Conservation (phyloP, 1,140 invertebrate genomes). For the Semibalanus balanoides region DNA sequence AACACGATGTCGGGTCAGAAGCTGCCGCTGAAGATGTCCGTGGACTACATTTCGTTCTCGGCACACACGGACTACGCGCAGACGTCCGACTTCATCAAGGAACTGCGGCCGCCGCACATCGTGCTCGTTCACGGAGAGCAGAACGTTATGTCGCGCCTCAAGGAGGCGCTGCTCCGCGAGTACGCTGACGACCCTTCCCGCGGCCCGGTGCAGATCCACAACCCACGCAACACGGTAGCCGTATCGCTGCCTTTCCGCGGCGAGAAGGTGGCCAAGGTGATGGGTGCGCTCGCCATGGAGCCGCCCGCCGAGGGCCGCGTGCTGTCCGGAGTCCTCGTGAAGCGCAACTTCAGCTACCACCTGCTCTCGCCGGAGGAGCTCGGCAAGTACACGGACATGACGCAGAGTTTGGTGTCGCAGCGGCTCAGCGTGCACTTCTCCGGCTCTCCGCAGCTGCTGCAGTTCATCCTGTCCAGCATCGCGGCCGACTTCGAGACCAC, state of each 20-base stretch:
- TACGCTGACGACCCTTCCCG: conserved; percentile 66
- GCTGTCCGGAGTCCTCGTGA: conserved; percentile 86
- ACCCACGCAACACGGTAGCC: conserved; percentile 86
- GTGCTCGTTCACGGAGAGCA: conserved; percentile 96
- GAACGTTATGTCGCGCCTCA: conserved; percentile 94
- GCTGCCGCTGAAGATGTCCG: conserved; percentile 88
- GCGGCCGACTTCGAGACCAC: conserved; percentile 61
- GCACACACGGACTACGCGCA: conserved; percentile 99
- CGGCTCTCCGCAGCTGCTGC: conserved; percentile 59
- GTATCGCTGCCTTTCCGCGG: conserved; percentile 89
- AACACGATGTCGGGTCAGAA: conserved; percentile 89
- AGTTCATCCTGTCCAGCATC: conserved; percentile 66
- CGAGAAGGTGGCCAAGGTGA: conserved; percentile 94
- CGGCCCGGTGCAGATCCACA: conserved; percentile 80
- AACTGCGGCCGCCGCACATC: conserved; percentile 87
- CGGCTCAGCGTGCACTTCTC: conserved; percentile 74
- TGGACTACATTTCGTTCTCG: conserved; percentile 98
- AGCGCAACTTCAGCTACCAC: conserved; percentile 97
- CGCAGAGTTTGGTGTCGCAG: conserved; percentile 80
- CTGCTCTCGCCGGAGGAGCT: conserved; percentile 80
- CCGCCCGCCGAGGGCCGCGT: conserved; percentile 58
- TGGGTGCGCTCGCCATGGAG: conserved; percentile 76
- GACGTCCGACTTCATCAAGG: conserved; percentile 91
- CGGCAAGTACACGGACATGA: conserved; percentile 90
- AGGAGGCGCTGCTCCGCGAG: conserved; percentile 82